Base-by-base conservation (phyloP, 2,888 invertebrate species). In the Lycophotia porphyrea region DNA sequence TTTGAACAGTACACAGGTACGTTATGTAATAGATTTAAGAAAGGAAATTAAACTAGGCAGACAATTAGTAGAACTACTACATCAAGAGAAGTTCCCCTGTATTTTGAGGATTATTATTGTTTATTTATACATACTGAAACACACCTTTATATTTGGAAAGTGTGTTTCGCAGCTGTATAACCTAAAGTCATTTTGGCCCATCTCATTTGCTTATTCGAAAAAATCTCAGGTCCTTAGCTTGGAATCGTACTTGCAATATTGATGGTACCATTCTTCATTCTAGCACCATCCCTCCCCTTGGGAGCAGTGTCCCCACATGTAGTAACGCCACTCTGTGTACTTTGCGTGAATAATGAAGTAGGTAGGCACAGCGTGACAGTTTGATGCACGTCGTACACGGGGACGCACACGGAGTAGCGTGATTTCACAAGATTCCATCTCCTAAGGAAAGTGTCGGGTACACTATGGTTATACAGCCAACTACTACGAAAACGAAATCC, bases 271-370 rank as follows among this genome's bases (percentile, higher is more conserved):
- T 24, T 36, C 18, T 42, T 15, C 13, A 58, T 13, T 47, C 27
- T 31, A 31, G 2, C 49, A 39, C 49, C 27, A 15, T 24, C n/a
- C 18, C 52, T 27, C 27, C 49, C 69, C 66, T 34, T 52, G 66
- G 65, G 71, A n/a, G 15, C 47, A n/a, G 24, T 58, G n/a, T 34
- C 5, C 34, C 44, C 52, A 69, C 63, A 5, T 58, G 65, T 63
- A 24, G 49, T 64, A 47, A 47, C 74, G 70, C 69, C 82, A 58
- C 78, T 78, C 3, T 27, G 18, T 73, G 44, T 80, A 63, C 44
- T 65, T 58, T 66, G 24, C 44, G 47, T 83, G 76, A 84, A 76
- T 82, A 76, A 83, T 71, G 68, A 34, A 74, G 49, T 2, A 39
- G 44, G 49, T 58, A 34, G 55, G 7, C 55, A 58, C 42, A 24